Percentiles rank a stretch among this genome's conserved stretches.
Conservation (phyloP, 2,888 invertebrate genomes). For the Stenoptilia bipunctidactyla region DNA sequence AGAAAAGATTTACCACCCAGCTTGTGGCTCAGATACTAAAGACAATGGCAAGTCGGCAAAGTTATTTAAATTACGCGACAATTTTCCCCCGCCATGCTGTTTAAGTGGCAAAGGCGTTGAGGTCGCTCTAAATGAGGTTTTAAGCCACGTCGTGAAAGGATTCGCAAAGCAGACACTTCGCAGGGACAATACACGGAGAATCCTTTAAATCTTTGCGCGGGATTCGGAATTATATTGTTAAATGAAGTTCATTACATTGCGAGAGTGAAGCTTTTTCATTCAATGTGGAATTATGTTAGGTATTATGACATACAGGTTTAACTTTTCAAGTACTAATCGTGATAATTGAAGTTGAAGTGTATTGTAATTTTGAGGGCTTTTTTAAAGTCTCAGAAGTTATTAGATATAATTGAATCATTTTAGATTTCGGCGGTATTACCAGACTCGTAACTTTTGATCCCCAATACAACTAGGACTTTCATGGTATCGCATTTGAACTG, state of each 20-base stretch:
- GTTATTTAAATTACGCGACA: slow-evolving; percentile 65
- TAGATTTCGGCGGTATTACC: no score
- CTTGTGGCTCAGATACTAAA: slow-evolving; percentile 29
- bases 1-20: no score
- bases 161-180: slow-evolving; percentile 42
- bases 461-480: no score
- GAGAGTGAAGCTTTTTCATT: no score
- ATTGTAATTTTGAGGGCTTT: slow-evolving; percentile 7
- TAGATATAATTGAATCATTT: no score
- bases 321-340: no score
- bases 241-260: slow-evolving; percentile 29
- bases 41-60: slow-evolving; percentile 47
- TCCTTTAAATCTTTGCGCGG: no score
- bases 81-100: slow-evolving; percentile 55
- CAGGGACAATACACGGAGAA: slow-evolving; percentile 4
- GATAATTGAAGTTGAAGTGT: background rate
- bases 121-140: slow-evolving; percentile 60
- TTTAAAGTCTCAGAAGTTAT: no score
- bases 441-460: no score
- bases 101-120: slow-evolving; percentile 51
- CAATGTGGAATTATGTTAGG: no score
- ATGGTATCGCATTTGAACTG: no score
- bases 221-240: slow-evolving; percentile 35
- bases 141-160: slow-evolving; percentile 55
- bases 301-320: no score